A percentile compares a stretch with the other conserved stretches of the same genome.
Conservation (phyloP, 2,888 invertebrate genomes). For the Automeris io region DNA sequence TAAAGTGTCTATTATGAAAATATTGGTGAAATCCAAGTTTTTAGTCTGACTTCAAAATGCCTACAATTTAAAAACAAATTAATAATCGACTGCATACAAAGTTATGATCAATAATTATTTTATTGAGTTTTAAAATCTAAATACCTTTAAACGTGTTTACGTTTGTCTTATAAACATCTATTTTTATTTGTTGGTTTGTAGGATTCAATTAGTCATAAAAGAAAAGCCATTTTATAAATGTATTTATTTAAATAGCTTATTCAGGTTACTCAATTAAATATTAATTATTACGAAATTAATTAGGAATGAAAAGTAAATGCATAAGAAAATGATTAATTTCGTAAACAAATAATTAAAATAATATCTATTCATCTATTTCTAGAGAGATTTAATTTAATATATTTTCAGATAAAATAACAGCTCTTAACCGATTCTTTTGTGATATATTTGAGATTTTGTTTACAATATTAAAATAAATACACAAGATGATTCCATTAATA, state of each 20-base stretch:
- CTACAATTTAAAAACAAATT: too few relatives aligned
- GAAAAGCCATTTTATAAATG: background rate
- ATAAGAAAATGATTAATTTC: background rate
- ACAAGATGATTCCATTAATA: background rate
- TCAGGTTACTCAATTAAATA: background rate
- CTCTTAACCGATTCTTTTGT: background rate
- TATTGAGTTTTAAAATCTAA: too few relatives aligned
- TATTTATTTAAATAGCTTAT: background rate
- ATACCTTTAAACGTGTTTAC: too few relatives aligned
- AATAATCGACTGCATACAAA: too few relatives aligned
- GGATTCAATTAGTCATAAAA: too few relatives aligned
- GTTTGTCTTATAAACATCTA: too few relatives aligned
- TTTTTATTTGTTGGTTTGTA: too few relatives aligned
- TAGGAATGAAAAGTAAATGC: conserved; percentile 1
- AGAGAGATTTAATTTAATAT: background rate
- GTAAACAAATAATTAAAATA: too few relatives aligned
- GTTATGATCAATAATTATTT: too few relatives aligned
- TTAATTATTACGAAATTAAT: background rate
- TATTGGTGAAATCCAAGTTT: too few relatives aligned
- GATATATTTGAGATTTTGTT: background rate
- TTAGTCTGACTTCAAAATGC: too few relatives aligned
- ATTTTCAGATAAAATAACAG: background rate
- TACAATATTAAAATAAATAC: background rate
- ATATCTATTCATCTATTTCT: background rate
- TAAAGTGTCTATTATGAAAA: too few relatives aligned